Evolutionary conservation across 1,140 invertebrate genomes (phyloP).

Genomic region (Cylas formicarius): DNA sequence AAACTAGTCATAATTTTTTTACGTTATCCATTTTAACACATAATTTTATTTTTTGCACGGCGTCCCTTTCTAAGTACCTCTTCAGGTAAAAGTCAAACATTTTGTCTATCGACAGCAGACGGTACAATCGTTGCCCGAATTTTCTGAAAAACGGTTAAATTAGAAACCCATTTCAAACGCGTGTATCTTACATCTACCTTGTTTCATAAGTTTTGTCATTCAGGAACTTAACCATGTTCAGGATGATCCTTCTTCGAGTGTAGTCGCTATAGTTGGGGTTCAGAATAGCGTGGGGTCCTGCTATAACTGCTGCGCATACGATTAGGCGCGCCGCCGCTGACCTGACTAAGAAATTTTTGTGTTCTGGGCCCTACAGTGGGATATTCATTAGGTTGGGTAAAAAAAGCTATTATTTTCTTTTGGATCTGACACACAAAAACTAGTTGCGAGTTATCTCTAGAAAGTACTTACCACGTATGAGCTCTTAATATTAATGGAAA

Average conservation of each 20-base stretch:
- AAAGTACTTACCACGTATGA: too few relatives aligned
- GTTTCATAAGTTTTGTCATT: constrained; percentile 34
- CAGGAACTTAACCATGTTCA: constrained; percentile 34
- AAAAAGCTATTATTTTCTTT: too few relatives aligned
- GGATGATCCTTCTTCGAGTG: constrained; percentile 35
- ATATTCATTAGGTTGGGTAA: too few relatives aligned
- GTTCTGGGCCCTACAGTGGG: constrained; percentile 32
- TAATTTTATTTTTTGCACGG: constrained; percentile 27
- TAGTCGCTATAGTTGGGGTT: constrained; percentile 29
- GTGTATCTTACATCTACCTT: constrained; percentile 26
- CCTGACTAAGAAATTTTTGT: constrained; percentile 38
- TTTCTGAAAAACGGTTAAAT: constrained; percentile 28
- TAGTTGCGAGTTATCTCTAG: too few relatives aligned
- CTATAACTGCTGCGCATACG: constrained; percentile 36
- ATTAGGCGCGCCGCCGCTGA: constrained; percentile 32
- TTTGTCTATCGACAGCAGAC: constrained; percentile 30
- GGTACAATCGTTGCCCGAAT: constrained; percentile 36
- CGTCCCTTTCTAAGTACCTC: constrained; percentile 34
- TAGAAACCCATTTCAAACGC: constrained; percentile 1
- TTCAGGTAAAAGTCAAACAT: constrained; percentile 34
- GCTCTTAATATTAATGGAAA: too few relatives aligned
- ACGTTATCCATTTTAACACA: constrained; percentile 7
- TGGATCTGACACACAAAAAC: too few relatives aligned
- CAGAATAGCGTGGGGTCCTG: constrained; percentile 29
- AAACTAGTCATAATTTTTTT: too few relatives aligned